Percentiles rank a stretch among this genome's conserved stretches.
Conservation (phyloP, 2,113 vertebrate genomes). For the Trinectes maculatus region DNA sequence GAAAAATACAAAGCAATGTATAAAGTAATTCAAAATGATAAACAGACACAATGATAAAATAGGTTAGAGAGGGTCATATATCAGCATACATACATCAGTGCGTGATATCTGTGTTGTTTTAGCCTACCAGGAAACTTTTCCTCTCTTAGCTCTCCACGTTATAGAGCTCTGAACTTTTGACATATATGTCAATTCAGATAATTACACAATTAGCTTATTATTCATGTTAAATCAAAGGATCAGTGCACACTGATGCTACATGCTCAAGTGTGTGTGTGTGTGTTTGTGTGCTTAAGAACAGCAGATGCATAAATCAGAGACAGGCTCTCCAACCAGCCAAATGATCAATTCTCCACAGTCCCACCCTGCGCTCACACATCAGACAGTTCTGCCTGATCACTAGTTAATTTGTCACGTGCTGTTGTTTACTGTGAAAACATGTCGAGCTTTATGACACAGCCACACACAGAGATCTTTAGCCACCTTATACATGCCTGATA, state of each 20-base stretch:
- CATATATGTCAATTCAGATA: constrained; percentile 1
- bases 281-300: background rate
- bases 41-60: too few relatives aligned
- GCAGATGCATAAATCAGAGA: constrained; percentile 45
- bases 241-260: background rate
- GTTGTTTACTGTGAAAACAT: constrained; percentile 7
- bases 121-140: background rate
- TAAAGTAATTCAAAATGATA: too few relatives aligned
- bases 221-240: background rate
- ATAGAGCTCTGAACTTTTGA: background rate
- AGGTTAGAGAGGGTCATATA: background rate
- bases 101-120: too few relatives aligned
- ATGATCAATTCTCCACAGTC: constrained; percentile 63
- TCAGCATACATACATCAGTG: too few relatives aligned
- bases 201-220: constrained; percentile 7
- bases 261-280: constrained; percentile 1
- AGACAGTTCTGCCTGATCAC: constrained; percentile 38
- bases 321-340: constrained; percentile 19
- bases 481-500: background rate
- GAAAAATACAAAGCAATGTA: too few relatives aligned
- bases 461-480: background rate
- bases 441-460: background rate
- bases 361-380: constrained; percentile 48
- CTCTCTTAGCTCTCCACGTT: background rate
- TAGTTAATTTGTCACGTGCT: constrained; percentile 7